These are phyloP conservation scores for Datnioides undecimradiatus DNA, from an alignment of 2,113 vertebrate species.

Conservation along the genomic window DNA sequence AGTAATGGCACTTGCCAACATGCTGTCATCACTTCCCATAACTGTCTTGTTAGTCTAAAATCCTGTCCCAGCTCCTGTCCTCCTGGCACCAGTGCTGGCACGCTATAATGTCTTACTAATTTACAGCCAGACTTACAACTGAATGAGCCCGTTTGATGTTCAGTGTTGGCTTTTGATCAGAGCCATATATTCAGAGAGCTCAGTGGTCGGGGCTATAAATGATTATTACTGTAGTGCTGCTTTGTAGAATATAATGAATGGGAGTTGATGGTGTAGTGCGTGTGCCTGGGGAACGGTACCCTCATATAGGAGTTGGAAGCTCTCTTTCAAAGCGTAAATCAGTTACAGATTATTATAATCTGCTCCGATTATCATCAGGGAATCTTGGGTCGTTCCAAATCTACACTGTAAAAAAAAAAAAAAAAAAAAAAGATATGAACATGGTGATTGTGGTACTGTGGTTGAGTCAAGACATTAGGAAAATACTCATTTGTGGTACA, in stretches of 20 bases:
- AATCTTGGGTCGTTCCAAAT: not conserved
- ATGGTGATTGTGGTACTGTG: not conserved
- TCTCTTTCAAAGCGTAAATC: slow-evolving; percentile 35
- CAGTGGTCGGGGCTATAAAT: slow-evolving; percentile 55
- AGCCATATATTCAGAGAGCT: slow-evolving; percentile 61
- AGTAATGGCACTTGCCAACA: slow-evolving; percentile 50
- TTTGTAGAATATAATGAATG: slow-evolving; percentile 56
- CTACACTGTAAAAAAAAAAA: slow-evolving; percentile 5
- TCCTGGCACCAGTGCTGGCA: slow-evolving; percentile 38
- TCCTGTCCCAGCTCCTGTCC: slow-evolving; percentile 23
- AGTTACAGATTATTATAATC: slow-evolving; percentile 35
- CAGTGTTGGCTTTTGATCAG: slow-evolving; percentile 67
- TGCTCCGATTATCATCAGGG: not conserved
- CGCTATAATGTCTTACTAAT: slow-evolving; percentile 46
- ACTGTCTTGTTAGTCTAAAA: slow-evolving; percentile 62
- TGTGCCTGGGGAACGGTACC: slow-evolving; percentile 13
- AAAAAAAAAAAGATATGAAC: slow-evolving; percentile 18
- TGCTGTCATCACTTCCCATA: slow-evolving; percentile 66
- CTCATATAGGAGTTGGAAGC: slow-evolving; percentile 1
- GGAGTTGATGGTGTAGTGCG: slow-evolving; percentile 41
- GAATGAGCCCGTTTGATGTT: slow-evolving; percentile 66
- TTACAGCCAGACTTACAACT: slow-evolving; percentile 66
- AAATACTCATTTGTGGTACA: too few relatives aligned
- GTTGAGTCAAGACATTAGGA: not conserved
- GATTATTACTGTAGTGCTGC: slow-evolving; percentile 64